Evolutionary conservation across 2,797 vertebrate genomes (phyloP).

Genomic region (Meriones psammophilus): DNA sequence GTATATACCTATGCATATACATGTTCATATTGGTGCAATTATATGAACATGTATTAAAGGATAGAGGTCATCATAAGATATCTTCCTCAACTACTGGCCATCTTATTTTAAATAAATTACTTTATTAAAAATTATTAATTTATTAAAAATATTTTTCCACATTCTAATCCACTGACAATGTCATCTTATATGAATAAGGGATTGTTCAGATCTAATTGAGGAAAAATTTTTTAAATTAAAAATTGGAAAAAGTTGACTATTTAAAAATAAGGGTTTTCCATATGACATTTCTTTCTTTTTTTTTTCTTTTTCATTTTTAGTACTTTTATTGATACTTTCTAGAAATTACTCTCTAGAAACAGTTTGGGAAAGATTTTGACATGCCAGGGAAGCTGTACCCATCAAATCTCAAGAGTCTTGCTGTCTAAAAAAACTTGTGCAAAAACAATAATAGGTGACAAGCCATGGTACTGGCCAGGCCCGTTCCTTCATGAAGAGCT

Average conservation of each 20-base stretch:
- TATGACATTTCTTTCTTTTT: neutral
- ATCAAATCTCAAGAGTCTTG: neutral
- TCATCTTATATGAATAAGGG: neutral
- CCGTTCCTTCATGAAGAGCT: neutral
- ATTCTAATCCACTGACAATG: neutral
- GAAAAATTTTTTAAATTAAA: neutral
- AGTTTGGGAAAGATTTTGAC: neutral
- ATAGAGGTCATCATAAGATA: neutral
- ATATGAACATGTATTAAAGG: neutral
- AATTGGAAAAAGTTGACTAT: neutral
- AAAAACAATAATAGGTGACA: neutral
- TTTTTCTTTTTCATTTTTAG: slow-evolving; percentile 54
- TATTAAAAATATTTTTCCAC: neutral
- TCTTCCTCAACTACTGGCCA: neutral
- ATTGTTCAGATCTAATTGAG: neutral
- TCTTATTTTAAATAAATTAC: neutral
- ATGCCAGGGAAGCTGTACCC: neutral
- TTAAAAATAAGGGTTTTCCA: neutral
- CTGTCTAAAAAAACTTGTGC: neutral
- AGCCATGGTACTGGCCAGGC: neutral
- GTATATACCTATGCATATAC: neutral
- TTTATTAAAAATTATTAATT: neutral
- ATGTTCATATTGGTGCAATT: neutral
- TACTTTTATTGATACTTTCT: slow-evolving; percentile 61
- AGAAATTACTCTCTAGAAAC: slow-evolving; percentile 57